A percentile compares a stretch with the other conserved stretches of the same genome.
Evolutionary conservation across 2,113 vertebrate species (phyloP).

Genomic region (Chaetops frenatus): DNA sequence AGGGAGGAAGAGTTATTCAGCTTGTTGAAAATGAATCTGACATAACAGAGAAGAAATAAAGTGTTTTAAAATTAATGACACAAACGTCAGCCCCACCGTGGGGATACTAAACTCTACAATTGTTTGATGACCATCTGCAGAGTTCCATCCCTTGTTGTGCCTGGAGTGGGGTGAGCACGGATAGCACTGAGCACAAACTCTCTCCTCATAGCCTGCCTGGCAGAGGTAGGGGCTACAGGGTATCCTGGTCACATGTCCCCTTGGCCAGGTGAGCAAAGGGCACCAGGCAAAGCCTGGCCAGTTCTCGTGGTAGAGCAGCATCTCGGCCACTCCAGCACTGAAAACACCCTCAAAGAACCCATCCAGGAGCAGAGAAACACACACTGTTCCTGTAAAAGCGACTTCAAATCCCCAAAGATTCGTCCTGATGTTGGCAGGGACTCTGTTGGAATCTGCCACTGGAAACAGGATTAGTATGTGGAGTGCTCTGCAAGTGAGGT

Average conservation of each 20-base stretch:
- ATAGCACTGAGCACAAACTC: rapidly evolving
- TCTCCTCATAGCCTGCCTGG: rapidly evolving
- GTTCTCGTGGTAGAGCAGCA: background rate
- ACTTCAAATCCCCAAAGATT: background rate
- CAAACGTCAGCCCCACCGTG: background rate
- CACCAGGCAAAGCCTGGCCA: rapidly evolving
- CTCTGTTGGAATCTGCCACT: background rate
- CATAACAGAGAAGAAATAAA: conserved; percentile 20
- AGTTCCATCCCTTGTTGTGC: background rate
- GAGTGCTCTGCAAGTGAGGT: background rate
- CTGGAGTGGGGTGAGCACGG: rapidly evolving
- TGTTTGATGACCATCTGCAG: background rate
- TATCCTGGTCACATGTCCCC: rapidly evolving
- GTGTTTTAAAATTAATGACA: background rate
- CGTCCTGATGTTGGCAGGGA: background rate
- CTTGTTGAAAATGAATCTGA: background rate
- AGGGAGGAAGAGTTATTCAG: background rate
- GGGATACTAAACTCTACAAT: background rate
- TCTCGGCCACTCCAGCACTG: background rate
- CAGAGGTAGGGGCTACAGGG: background rate
- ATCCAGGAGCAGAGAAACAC: background rate
- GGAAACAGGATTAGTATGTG: rapidly evolving
- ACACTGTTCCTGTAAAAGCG: background rate
- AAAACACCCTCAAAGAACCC: background rate
- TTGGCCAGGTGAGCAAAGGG: background rate